Evolutionary conservation across 2,797 vertebrate genomes (phyloP).

Genomic region (Helarctos malayanus): DNA sequence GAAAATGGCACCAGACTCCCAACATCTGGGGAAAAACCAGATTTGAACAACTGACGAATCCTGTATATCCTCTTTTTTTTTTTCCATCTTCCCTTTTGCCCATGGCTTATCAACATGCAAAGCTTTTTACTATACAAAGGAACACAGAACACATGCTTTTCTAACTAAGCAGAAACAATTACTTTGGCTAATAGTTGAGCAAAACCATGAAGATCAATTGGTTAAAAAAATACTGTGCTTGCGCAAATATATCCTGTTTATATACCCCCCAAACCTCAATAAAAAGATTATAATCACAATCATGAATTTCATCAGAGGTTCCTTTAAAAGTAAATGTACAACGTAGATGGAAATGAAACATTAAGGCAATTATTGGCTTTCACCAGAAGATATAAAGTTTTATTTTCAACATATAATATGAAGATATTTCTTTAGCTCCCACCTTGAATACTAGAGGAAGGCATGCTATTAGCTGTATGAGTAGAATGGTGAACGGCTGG

Average conservation of each 20-base stretch:
- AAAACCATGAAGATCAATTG: not conserved
- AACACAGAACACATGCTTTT: constrained; percentile 21
- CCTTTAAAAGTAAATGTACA: not conserved
- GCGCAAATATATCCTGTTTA: not conserved
- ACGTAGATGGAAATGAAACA: not conserved
- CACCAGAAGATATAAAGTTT: not conserved
- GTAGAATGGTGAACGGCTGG: not conserved
- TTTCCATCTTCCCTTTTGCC: not conserved
- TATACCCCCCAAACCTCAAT: not conserved
- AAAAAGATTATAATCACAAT: not conserved
- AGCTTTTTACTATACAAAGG: not conserved
- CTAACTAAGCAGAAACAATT: not conserved
- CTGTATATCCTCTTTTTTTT: not conserved
- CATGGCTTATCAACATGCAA: not conserved
- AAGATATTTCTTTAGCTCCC: not conserved
- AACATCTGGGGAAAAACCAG: not conserved
- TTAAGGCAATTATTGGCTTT: constrained; percentile 14
- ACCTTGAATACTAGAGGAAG: not conserved
- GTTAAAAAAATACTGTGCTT: not conserved
- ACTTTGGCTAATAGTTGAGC: not conserved
- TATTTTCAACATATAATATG: not conserved
- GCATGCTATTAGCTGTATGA: not conserved
- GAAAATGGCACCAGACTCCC: not conserved
- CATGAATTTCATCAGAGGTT: not conserved
- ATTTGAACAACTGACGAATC: not conserved